Base-by-base conservation (phyloP, 53 echinoderm and acorn worm species). In the Astropecten irregularis region DNA sequence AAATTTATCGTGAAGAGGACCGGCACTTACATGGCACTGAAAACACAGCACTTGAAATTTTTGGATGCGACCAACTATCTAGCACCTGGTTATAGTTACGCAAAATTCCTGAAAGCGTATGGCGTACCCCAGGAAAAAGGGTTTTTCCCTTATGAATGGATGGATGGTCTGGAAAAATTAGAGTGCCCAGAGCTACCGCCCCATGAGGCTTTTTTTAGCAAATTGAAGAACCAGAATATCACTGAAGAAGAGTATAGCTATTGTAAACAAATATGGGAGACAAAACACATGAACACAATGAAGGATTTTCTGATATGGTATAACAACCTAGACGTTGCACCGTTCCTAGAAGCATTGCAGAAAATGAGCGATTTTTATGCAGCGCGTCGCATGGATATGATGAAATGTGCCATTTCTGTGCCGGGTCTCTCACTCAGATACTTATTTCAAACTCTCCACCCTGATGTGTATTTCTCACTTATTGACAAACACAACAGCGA, bases 231-330 rank as follows among this genome's bases (percentile, higher is more conserved):
- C 2, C 18, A 16, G 0, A 85, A 73, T 35, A 85, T 85, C 26
- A 42, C 68, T 14, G 32, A 13, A 19, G 73, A 85, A 2, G 73
- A 85, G 1, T 85, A 85, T 13, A 33, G 20, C 15, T 84, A 60
- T 11, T 84, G 84, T 29, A 49, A 72, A 35, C 0, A 48, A 19
- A 76, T 85, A 13, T 89, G 85, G 90, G 18, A 32, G 2, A 65
- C 69, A 11, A 35, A 84, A 7, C 22, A 49, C 8, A 85, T 77
- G 71, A 30, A 9, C 2, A 54, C 59, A 1, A 29, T 85, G 18
- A 39, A 29, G 14, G 90, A 89, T 40, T 89, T 84, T 19, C 30
- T 89, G 4, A 52, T 68, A 0, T 89, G 90, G 90, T 89, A 85
- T 55, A 89, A 89, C 22, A 79, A 90, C 25, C 15, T 76, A 9